Conservation (phyloP, 2,888 invertebrate genomes). For the Hemithea aestivaria region DNA sequence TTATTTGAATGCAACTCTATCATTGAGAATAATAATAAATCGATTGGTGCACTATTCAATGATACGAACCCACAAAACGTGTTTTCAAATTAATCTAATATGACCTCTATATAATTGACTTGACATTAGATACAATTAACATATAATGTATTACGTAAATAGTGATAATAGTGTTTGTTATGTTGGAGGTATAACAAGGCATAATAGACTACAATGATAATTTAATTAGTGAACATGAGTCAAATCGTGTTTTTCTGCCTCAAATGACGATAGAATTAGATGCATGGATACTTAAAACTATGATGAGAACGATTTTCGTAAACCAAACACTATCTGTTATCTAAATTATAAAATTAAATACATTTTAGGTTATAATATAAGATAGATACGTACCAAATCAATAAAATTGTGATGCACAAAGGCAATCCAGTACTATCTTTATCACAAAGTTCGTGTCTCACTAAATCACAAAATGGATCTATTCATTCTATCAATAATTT, state of each 20-base stretch:
- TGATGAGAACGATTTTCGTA: constrained; percentile 12
- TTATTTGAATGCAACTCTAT: background rate
- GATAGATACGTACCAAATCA: constrained; percentile 36
- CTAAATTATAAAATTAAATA: constrained; percentile 42
- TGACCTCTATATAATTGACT: constrained; percentile 28
- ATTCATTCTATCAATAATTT: constrained; percentile 53
- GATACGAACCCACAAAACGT: constrained; percentile 14
- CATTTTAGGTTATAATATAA: constrained; percentile 35
- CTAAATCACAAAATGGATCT: constrained; percentile 47
- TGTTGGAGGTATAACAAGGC: constrained; percentile 6
- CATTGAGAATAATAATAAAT: constrained; percentile 1
- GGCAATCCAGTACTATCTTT: constrained; percentile 32
- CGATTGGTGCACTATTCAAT: constrained; percentile 10
- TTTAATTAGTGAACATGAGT: constrained; percentile 38
- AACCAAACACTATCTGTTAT: constrained; percentile 67
- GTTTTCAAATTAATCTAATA: constrained; percentile 18
- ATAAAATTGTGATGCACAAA: constrained; percentile 23
- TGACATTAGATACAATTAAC: constrained; percentile 17
- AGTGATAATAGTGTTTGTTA: constrained; percentile 43
- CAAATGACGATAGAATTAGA: constrained; percentile 3
- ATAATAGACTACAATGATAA: constrained; percentile 25
- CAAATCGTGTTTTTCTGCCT: constrained; percentile 37
- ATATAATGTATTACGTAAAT: constrained; percentile 27
- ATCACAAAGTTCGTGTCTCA: constrained; percentile 33
- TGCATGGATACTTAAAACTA: no score